These are phyloP conservation scores for Diaprepes abbreviatus DNA, from an alignment of 2,888 invertebrate species.

Conservation along the genomic window DNA sequence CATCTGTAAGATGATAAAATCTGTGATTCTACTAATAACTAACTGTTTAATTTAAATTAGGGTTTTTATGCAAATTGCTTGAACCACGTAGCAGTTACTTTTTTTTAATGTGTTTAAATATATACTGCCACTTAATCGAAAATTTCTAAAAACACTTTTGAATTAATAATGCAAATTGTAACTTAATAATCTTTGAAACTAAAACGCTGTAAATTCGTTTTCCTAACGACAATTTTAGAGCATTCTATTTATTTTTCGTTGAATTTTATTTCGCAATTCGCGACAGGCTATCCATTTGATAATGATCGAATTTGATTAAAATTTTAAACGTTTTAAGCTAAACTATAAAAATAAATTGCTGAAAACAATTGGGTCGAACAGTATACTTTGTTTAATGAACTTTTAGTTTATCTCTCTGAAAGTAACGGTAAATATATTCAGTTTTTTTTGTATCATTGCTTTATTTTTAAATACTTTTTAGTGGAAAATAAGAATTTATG, in stretches of 20 bases:
- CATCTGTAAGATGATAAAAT: too few species aligned
- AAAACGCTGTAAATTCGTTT: conserved; percentile 13
- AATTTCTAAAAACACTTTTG: neutral
- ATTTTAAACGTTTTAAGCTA: conserved; percentile 21
- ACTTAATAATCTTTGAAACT: conserved; percentile 19
- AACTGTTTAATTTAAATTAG: too few species aligned
- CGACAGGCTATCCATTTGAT: conserved; percentile 18
- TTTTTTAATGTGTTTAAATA: too few species aligned
- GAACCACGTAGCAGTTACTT: too few species aligned
- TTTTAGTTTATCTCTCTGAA: neutral
- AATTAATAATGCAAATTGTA: neutral
- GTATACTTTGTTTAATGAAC: conserved; percentile 10
- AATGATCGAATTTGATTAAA: conserved; percentile 30
- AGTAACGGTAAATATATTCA: neutral
- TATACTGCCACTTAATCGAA: too few species aligned
- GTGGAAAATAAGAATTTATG: too few species aligned
- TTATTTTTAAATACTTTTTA: neutral
- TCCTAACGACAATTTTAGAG: conserved; percentile 8
- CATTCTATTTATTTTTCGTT: conserved; percentile 26
- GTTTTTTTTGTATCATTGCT: neutral
- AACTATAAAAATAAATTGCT: conserved; percentile 21
- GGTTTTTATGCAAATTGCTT: too few species aligned
- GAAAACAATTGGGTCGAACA: conserved; percentile 16
- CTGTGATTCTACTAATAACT: too few species aligned
- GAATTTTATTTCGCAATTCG: conserved; percentile 20